Evolutionary conservation across 2,113 vertebrate genomes (phyloP).

Genomic region (Grammomys dolichurus): DNA sequence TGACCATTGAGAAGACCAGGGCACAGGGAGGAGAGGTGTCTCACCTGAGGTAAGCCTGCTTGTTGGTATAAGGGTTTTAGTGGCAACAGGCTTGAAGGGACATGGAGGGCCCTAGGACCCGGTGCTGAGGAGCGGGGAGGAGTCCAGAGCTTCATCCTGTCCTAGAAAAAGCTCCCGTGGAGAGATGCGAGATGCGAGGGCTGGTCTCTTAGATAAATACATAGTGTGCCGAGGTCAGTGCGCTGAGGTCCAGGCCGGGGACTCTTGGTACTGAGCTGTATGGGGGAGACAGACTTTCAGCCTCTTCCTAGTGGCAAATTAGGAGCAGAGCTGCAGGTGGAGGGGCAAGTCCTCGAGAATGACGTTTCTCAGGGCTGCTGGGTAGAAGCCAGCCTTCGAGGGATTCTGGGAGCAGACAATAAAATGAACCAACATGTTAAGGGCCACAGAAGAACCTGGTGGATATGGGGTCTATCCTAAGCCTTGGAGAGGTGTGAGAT

Average conservation of each 20-base stretch:
- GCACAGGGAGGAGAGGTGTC: not conserved
- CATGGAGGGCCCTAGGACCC: rapidly evolving
- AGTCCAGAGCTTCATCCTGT: no score
- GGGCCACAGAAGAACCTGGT: not conserved
- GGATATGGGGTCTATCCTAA: not conserved
- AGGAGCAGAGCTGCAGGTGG: not conserved
- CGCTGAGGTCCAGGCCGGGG: rapidly evolving
- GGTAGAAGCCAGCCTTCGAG: not conserved
- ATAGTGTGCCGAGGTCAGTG: not conserved
- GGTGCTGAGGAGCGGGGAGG: not conserved
- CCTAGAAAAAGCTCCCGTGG: not conserved
- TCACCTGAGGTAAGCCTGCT: not conserved
- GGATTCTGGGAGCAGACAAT: not conserved
- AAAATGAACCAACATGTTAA: not conserved
- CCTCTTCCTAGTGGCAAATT: not conserved
- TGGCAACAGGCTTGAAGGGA: not conserved
- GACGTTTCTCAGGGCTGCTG: not conserved
- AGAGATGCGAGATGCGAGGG: not conserved
- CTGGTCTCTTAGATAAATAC: not conserved
- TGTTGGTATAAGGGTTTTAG: not conserved
- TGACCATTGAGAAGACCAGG: not conserved
- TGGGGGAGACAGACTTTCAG: not conserved
- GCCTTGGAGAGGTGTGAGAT: not conserved
- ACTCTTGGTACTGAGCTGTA: rapidly evolving
- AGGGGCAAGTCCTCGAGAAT: not conserved